These are phyloP conservation scores for Sminthurides bifidus DNA, from an alignment of 1,140 invertebrate species.

Conservation along the genomic window DNA sequence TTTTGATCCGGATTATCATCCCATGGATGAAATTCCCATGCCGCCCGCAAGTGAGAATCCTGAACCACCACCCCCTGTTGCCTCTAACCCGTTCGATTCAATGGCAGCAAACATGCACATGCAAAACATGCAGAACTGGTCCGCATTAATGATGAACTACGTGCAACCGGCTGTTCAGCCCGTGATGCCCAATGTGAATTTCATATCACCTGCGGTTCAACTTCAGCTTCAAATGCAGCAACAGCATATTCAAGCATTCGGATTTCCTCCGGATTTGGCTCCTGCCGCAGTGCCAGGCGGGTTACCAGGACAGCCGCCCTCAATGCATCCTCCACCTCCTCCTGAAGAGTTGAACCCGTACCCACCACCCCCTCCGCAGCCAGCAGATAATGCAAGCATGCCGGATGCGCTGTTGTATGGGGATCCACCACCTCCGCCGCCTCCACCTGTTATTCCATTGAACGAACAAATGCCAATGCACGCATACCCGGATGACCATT, in stretches of 20 bases:
- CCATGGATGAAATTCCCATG: background rate
- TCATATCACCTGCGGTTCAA: constrained; percentile 5
- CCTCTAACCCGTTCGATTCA: too few species aligned
- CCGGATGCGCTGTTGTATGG: too few species aligned
- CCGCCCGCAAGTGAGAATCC: background rate
- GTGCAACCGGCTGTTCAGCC: background rate
- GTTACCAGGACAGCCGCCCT: background rate
- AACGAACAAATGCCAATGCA: too few species aligned
- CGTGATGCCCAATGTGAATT: background rate
- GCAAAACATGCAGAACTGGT: background rate
- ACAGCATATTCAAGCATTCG: constrained; percentile 3
- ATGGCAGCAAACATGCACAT: too few species aligned
- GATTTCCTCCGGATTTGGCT: constrained; percentile 12
- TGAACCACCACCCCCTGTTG: background rate
- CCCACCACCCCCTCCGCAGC: background rate
- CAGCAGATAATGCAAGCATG: background rate
- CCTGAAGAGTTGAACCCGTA: background rate
- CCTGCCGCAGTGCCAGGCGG: background rate
- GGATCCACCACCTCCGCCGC: background rate
- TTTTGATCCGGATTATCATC: background rate
- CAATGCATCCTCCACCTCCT: background rate
- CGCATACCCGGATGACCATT: too few species aligned
- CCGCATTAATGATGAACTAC: background rate
- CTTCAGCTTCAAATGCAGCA: constrained; percentile 21
- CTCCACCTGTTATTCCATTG: background rate